Conservation (phyloP, 2,888 invertebrate species). For the Drosophila paranaensis region DNA sequence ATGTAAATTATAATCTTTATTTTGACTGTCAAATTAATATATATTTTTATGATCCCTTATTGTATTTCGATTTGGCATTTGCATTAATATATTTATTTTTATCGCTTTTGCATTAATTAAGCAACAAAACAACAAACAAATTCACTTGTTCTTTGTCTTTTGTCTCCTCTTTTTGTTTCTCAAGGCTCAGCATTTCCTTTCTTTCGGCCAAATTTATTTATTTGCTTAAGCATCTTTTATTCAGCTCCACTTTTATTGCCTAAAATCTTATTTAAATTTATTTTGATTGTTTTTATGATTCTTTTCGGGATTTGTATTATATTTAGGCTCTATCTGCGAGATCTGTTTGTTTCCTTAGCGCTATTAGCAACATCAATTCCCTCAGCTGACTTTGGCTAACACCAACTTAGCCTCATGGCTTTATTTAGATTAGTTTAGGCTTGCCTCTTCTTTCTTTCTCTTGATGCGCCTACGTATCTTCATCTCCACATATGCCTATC, state of each 20-base stretch:
- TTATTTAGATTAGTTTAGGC: neutral
- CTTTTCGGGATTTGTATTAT: neutral
- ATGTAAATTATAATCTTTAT: neutral
- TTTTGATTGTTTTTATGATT: neutral
- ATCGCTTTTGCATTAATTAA: neutral
- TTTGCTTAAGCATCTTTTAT: neutral
- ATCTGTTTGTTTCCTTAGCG: no score
- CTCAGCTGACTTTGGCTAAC: no score
- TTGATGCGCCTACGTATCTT: neutral
- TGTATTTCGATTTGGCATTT: neutral
- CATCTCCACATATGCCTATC: neutral
- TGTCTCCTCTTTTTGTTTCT: neutral
- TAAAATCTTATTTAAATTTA: neutral
- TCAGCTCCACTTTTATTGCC: neutral
- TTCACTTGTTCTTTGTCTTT: neutral
- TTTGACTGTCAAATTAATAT: neutral
- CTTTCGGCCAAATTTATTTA: neutral
- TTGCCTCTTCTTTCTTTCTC: neutral
- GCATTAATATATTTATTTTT: conserved; percentile 1
- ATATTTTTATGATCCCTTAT: neutral
- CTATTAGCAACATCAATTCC: no score
- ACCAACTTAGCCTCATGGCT: neutral
- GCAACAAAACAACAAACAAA: neutral
- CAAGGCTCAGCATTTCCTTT: neutral
- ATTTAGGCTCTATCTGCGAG: no score